Evolutionary conservation across 2,797 vertebrate genomes (phyloP).

Genomic region (Rhinophrynus dorsalis): DNA sequence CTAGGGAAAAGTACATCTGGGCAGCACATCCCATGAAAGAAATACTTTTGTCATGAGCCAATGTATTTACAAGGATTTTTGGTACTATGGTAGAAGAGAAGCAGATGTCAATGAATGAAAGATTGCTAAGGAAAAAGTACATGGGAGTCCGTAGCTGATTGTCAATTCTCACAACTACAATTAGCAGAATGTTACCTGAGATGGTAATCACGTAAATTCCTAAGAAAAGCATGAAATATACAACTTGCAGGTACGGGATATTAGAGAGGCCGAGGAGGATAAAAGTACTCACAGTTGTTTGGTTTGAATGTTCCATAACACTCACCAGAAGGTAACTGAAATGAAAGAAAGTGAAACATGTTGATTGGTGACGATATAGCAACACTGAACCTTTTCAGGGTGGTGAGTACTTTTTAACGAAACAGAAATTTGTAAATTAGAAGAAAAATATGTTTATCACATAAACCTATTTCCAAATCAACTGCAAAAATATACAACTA

Average conservation of each 20-base stretch:
- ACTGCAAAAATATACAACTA: no score
- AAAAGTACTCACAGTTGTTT: conserved; percentile 5
- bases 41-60: conserved; percentile 29
- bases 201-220: conserved; percentile 8
- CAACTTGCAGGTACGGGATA: background rate
- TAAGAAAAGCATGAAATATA: conserved; percentile 26
- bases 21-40: conserved; percentile 31
- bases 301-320: conserved; percentile 1
- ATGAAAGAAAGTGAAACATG: no score
- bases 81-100: conserved; percentile 22
- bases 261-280: conserved; percentile 27
- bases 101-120: conserved; percentile 25
- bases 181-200: conserved; percentile 19
- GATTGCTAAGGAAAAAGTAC: conserved; percentile 35
- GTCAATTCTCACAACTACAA: conserved; percentile 8
- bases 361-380: no score
- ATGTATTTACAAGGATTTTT: conserved; percentile 9
- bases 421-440: no score
- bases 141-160: conserved; percentile 17
- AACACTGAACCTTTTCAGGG: no score
- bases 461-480: no score
- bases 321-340: no score
- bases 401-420: no score
- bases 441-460: no score
- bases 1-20: conserved; percentile 9